Conservation (phyloP, 2,888 invertebrate species). For the Notocelia uddmanniana region DNA sequence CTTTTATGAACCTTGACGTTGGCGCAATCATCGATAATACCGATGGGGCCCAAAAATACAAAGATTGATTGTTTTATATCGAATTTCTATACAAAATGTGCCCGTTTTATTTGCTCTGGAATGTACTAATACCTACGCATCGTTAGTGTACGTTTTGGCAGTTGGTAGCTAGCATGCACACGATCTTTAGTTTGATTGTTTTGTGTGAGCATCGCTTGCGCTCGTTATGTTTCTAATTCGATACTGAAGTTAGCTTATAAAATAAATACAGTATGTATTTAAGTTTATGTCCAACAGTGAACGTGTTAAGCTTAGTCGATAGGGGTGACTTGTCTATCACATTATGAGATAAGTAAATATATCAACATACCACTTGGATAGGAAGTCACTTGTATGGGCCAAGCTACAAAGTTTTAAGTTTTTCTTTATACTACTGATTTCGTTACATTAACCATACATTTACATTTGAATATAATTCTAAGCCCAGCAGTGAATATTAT, state of each 20-base stretch:
- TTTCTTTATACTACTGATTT: background rate
- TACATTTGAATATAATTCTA: background rate
- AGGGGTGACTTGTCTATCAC: conserved; percentile 11
- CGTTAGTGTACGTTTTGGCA: background rate
- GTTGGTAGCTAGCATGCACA: conserved; percentile 1
- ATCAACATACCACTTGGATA: conserved; percentile 9
- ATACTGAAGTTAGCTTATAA: background rate
- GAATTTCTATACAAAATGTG: no score
- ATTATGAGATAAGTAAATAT: conserved; percentile 6
- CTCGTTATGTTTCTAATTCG: background rate
- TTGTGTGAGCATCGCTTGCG: background rate
- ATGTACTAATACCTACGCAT: conserved; percentile 5
- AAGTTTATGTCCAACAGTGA: background rate
- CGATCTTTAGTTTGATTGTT: background rate
- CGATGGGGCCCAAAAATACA: no score
- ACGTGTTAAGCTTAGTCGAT: background rate
- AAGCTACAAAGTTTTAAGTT: background rate
- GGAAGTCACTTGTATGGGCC: conserved; percentile 11
- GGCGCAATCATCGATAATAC: no score
- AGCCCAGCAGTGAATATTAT: background rate
- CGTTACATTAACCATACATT: background rate
- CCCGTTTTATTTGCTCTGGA: no score
- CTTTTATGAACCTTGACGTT: no score
- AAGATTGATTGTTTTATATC: no score
- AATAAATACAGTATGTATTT: conserved; percentile 9